Base-by-base conservation (phyloP, 2,888 invertebrate genomes). In the Cabera pusaria region DNA sequence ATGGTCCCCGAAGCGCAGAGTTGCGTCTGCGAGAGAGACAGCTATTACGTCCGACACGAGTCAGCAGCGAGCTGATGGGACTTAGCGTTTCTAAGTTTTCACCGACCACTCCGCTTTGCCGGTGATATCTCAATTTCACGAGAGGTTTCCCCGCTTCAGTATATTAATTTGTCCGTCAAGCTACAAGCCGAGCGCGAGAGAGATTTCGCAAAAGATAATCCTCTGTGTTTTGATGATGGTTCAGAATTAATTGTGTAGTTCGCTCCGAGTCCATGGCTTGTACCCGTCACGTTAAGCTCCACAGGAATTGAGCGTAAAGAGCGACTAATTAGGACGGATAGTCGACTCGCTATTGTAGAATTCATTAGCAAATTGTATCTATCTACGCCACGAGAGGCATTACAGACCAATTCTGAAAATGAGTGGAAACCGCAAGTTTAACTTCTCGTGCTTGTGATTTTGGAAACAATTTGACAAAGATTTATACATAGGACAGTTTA, bases 61-160 rank as follows among this genome's bases (percentile, higher is more conserved):
- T 73, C 70, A 65, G 49, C 48, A 45, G 55, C 36, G 44, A 68
- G 68, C 70, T 68, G 66, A 71, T 72, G 59, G 68, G 73, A 76
- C 79, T 84, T 84, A 83, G 79, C 85, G 70, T 83, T 87, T 68
- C 72, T 86, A 87, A 75, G 86, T 77, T 83, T 86, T 87, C 87
- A 70, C 67, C 64, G 72, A 69, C 67, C 65, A 71, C 70, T 78
- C 67, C 62, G 68, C 69, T 71, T 62, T 60, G 60, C 56, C 58
- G 49, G 67, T 72, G 73, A 77, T 78, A 84, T 79, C 78, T 79
- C 78, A 70, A 77, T 78, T 82, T 71, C 65, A 66, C 59, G 67
- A 72, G 56, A 59, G 79, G 76, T 62, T 82, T 83, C 77, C 59
- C 9, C 70, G 76, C 72, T 73, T 64, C 58, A 56, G 65, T 63